A percentile compares a stretch with the other conserved stretches of the same genome.
These are phyloP conservation scores for Pedicia rivosa DNA, from an alignment of 2,888 invertebrate genomes.

Conservation along the genomic window DNA sequence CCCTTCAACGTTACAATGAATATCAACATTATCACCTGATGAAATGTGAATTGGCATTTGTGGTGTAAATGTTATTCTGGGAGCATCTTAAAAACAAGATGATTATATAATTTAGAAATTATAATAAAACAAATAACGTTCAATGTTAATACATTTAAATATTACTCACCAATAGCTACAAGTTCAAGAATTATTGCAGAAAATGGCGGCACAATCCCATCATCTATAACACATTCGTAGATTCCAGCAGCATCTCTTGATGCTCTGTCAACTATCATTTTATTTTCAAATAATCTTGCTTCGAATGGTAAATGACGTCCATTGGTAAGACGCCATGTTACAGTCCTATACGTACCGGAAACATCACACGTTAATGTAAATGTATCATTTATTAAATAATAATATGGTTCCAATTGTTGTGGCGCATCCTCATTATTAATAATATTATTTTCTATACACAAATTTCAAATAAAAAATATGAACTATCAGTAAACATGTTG, in stretches of 20 bases:
- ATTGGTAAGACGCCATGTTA: conserved; percentile 59
- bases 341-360: conserved; percentile 15
- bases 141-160: too few relatives aligned
- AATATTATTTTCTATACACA: too few relatives aligned
- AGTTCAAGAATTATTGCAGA: conserved; percentile 14
- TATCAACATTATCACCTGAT: conserved; percentile 41
- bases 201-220: conserved; percentile 13
- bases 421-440: too few relatives aligned
- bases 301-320: conserved; percentile 42
- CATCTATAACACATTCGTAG: conserved; percentile 24
- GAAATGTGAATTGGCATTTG: conserved; percentile 35
- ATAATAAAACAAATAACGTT: not conserved
- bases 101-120: conserved; percentile 1
- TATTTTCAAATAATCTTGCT: conserved; percentile 24
- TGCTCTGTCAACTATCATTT: conserved; percentile 20
- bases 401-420: conserved; percentile 11
- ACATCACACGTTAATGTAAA: conserved; percentile 23
- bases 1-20: conserved; percentile 53
- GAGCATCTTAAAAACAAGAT: conserved; percentile 11
- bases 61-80: conserved; percentile 26
- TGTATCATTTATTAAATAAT: conserved; percentile 21
- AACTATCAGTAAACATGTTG: too few relatives aligned
- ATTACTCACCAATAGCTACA: conserved; percentile 8
- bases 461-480: too few relatives aligned
- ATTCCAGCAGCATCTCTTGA: conserved; percentile 22